phyloP scores from a whole-genome alignment of 2,888 invertebrate species.

The Lagria hirta region DNA sequence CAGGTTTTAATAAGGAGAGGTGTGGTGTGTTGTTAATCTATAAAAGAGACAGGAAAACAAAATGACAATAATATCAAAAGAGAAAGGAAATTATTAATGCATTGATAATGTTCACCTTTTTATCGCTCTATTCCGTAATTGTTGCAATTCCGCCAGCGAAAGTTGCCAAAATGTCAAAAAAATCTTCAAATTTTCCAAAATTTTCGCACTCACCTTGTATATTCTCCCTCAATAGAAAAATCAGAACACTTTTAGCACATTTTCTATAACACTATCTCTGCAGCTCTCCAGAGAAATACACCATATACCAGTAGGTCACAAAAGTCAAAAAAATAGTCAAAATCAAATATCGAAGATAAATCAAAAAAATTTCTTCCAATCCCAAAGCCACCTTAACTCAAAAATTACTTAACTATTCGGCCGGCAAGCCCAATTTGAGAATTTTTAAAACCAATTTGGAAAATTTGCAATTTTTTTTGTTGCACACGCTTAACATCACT shows the following conservation, averaged over 20 bases:
- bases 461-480: conserved; percentile 12
- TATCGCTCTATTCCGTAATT: too few species aligned
- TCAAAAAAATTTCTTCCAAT: conserved; percentile 26
- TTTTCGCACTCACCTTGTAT: conserved; percentile 40
- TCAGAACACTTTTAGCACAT: conserved; percentile 32
- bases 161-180: too few species aligned
- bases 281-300: conserved; percentile 25
- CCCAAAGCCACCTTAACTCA: conserved; percentile 18
- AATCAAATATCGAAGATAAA: conserved; percentile 32
- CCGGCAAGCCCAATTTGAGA: conserved; percentile 35
- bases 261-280: conserved; percentile 19
- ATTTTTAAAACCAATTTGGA: conserved; percentile 28
- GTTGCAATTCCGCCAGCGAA: conserved; percentile 9
- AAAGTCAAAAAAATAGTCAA: conserved; percentile 27
- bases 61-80: too few species aligned
- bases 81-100: too few species aligned
- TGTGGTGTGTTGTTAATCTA: too few species aligned
- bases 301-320: conserved; percentile 31
- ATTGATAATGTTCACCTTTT: too few species aligned
- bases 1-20: too few species aligned
- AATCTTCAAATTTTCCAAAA: conserved; percentile 32
- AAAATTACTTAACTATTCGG: conserved; percentile 32
- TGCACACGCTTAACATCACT: conserved; percentile 4
- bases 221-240: too few species aligned
- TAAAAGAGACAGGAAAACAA: too few species aligned